Conservation (phyloP, 2,113 vertebrate genomes). For the Madoqua kirkii region DNA sequence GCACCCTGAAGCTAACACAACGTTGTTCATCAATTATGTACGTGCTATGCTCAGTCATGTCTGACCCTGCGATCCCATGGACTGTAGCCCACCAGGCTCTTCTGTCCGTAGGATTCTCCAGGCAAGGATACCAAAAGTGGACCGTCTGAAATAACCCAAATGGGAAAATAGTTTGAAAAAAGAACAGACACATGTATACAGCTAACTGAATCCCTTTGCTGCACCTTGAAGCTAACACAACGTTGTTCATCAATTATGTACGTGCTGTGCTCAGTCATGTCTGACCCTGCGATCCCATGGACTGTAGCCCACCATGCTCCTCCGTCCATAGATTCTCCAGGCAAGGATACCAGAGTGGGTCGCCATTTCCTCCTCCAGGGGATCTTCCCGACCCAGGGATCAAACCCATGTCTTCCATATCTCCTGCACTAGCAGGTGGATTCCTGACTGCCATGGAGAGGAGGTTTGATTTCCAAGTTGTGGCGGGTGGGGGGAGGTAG, state of each 20-base stretch:
- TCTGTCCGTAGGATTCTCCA: not conserved
- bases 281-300: not conserved
- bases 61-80: not conserved
- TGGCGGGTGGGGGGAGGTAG: accelerated
- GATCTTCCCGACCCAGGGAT: not conserved
- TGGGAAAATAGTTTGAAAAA: not conserved
- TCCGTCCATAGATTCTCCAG: not conserved
- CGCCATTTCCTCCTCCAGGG: not conserved
- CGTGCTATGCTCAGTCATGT: not conserved
- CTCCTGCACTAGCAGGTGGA: not conserved
- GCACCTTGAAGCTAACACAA: not conserved
- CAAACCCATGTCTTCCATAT: not conserved
- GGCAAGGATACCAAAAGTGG: too few relatives aligned
- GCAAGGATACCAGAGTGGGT: not conserved
- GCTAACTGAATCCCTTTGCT: not conserved
- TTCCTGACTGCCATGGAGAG: not conserved
- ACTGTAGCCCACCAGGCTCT: not conserved
- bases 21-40: not conserved
- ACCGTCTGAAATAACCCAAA: not conserved
- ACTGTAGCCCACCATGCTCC: not conserved
- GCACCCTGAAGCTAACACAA: not conserved
- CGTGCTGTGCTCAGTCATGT: not conserved
- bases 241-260: not conserved
- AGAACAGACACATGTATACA: accelerated
- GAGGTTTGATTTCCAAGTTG: not conserved